Base-by-base conservation (phyloP, 1,140 invertebrate genomes). In the Hylaeus volcanicus region DNA sequence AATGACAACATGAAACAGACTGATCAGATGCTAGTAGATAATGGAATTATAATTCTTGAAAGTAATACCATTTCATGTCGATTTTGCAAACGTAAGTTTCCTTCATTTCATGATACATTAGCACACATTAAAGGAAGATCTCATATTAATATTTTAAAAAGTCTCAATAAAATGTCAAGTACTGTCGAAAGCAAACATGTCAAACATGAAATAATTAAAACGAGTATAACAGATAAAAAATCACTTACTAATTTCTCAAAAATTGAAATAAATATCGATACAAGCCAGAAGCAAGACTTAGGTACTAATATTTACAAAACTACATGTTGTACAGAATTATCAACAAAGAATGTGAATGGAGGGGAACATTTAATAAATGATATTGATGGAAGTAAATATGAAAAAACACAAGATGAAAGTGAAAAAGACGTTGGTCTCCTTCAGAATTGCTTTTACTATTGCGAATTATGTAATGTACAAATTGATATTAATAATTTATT, bases 401-500 rank as follows among this genome's bases (percentile, higher is more conserved):
- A 53, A 8, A 15, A 53, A 11, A 2, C 12, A 26, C 0, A 12
- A 56, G 3, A 66, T 37, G 8, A 11, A 37, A 64, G 2, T 37
- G 2, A 66, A 15, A 6, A 45, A 12, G 0, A 39, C 12, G n/a
- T 1, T 12, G 8, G 8, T 55, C 2, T 26, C 26, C 26, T 39
- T 8, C 12, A 48, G 45, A 15, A 60, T 45, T 58, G 3, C 11
- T 60, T 41, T 1, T 41, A 71, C 45, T 14, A 3, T 51, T 63
- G 72, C n/a, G 60, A 74, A 63, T 74, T 63, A 53, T 63, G 72
- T n/a, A 53, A 39, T 5, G 5, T 12, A 39, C 2, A 51, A 15
- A 64, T 72, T 11, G n/a, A 72, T 61, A 12, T 48, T 1, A 48
- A 37, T 51, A 15, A 74, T 64, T 4, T 74, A 15, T 4, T 39